phyloP scores from a whole-genome alignment of 2,113 vertebrate species.

The Speoplatyrhinus poulsoni region DNA sequence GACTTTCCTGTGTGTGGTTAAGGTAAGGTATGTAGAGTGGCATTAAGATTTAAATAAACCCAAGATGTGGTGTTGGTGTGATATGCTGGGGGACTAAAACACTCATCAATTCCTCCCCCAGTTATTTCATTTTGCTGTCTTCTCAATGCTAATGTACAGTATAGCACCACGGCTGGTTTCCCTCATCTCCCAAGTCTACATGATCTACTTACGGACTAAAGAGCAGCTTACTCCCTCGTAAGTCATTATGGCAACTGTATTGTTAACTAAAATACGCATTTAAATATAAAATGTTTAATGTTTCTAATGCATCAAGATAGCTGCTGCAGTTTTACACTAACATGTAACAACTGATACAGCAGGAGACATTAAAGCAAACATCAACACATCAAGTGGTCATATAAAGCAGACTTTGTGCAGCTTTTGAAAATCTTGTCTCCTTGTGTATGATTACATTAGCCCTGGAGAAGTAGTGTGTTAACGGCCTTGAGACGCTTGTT shows the following conservation, averaged over 20 bases:
- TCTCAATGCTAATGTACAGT: neutral
- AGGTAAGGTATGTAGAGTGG: neutral
- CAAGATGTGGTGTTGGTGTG: neutral
- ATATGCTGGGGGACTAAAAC: neutral
- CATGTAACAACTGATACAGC: no score
- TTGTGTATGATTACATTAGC: neutral
- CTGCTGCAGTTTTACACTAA: no score
- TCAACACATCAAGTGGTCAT: neutral
- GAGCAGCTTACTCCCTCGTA: neutral
- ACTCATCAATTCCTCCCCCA: neutral
- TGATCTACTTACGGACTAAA: neutral
- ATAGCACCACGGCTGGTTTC: neutral
- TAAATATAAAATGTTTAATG: no score
- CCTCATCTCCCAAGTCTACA: neutral
- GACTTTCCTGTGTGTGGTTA: no score
- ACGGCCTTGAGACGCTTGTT: conserved; percentile 6
- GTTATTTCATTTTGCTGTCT: neutral
- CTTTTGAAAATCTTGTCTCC: neutral
- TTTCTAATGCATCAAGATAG: no score
- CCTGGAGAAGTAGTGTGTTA: neutral
- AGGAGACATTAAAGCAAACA: neutral
- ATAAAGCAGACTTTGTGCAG: neutral
- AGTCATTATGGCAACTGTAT: neutral
- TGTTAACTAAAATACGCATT: neutral
- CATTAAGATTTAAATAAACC: neutral